These are phyloP conservation scores for Papilio dardanus DNA, from an alignment of 1,140 invertebrate species.

Conservation along the genomic window DNA sequence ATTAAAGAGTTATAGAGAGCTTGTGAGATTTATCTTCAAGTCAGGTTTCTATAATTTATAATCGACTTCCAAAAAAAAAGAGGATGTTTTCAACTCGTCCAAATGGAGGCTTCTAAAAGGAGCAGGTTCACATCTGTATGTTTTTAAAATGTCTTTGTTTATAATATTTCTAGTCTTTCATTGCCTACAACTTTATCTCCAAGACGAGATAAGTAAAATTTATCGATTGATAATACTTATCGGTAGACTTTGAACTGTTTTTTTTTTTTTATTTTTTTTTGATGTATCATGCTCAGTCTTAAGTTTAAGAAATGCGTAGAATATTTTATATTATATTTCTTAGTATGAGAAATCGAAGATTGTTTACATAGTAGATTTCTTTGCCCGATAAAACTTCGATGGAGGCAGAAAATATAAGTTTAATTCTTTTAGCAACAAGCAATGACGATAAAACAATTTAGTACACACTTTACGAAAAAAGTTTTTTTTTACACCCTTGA, in stretches of 20 bases:
- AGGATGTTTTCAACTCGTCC: too few species aligned
- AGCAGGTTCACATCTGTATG: too few species aligned
- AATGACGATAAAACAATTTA: too few species aligned
- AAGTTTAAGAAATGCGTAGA: background rate
- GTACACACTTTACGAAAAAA: too few species aligned
- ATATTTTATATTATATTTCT: background rate
- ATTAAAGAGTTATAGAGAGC: too few species aligned
- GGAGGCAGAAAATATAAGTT: background rate
- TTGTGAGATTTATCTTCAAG: too few species aligned
- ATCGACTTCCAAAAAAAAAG: too few species aligned
- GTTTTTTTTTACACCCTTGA: too few species aligned
- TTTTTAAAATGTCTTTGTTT: too few species aligned
- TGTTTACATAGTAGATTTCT: background rate
- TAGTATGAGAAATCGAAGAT: background rate
- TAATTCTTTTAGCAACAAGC: too few species aligned
- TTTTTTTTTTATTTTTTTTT: background rate
- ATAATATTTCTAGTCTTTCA: background rate
- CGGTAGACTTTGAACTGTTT: background rate
- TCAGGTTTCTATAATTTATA: too few species aligned
- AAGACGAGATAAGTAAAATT: background rate
- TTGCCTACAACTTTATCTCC: background rate
- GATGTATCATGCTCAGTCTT: background rate
- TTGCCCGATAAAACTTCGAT: background rate
- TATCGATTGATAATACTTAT: background rate
- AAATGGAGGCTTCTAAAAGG: too few species aligned